Evolutionary conservation across 2,888 invertebrate species (phyloP).

Genomic region (Cephonodes hylas): DNA sequence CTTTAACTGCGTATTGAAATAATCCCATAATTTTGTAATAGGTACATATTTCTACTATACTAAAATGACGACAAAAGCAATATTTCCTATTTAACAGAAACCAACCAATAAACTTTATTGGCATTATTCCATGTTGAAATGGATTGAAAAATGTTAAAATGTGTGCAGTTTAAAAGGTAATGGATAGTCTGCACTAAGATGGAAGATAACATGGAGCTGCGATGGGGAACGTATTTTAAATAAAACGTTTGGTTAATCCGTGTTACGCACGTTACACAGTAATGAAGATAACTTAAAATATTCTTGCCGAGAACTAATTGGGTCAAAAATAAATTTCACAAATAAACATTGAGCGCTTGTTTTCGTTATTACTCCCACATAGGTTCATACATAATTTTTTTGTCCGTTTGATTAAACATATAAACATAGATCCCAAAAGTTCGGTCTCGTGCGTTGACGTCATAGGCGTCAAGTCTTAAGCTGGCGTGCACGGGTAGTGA

Average conservation of each 20-base stretch:
- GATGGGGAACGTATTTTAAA: neutral
- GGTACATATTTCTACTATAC: too few species aligned
- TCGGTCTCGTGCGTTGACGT: constrained; percentile 5
- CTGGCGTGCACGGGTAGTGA: constrained; percentile 14
- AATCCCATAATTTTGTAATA: too few species aligned
- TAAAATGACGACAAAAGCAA: neutral
- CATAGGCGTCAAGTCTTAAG: constrained; percentile 11
- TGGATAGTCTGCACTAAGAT: neutral
- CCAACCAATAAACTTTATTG: neutral
- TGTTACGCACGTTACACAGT: neutral
- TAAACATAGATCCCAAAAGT: neutral
- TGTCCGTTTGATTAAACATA: neutral
- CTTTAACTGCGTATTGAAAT: too few species aligned
- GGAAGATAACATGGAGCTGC: neutral
- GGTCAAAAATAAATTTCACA: constrained; percentile 4
- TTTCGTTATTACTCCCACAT: constrained; percentile 2
- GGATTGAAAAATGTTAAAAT: neutral
- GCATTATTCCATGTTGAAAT: neutral
- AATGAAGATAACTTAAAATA: neutral
- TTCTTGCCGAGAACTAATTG: neutral
- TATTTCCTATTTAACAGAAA: neutral
- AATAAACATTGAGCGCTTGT: constrained; percentile 5
- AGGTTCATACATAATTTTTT: neutral
- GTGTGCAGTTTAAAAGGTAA: neutral
- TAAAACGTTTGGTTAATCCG: neutral